phyloP scores from a whole-genome alignment of 2,113 vertebrate genomes.

The Sterna hirundo region DNA sequence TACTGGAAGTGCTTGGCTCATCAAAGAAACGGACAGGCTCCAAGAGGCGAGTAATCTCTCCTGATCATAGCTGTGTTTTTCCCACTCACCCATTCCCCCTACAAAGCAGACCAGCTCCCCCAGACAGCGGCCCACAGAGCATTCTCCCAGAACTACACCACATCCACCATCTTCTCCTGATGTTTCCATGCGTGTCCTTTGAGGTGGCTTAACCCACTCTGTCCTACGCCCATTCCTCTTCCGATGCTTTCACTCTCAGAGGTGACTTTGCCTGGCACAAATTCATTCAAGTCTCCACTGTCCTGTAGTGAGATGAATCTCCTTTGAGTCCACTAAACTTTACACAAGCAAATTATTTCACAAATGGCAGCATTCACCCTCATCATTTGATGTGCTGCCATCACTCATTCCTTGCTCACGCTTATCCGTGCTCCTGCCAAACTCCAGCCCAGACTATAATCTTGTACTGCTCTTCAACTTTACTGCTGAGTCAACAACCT shows the following conservation, averaged over 20 bases:
- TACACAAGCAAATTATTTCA: neutral
- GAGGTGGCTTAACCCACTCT: neutral
- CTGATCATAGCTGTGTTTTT: neutral
- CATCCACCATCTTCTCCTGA: neutral
- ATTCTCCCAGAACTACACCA: neutral
- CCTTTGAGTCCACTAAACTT: neutral
- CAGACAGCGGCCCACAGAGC: neutral
- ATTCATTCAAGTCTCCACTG: neutral
- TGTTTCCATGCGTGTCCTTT: neutral
- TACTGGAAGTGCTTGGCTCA: neutral
- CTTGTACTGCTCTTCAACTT: neutral
- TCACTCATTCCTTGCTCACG: neutral
- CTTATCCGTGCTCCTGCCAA: neutral
- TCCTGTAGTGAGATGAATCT: neutral
- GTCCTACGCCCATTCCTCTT: neutral
- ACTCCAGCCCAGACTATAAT: neutral
- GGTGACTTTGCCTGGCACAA: neutral
- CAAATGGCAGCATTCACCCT: neutral
- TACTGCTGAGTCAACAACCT: neutral
- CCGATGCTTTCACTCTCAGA: neutral
- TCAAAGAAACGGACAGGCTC: neutral
- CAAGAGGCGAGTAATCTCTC: neutral
- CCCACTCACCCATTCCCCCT: neutral
- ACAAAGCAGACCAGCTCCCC: neutral
- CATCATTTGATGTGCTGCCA: neutral